Conservation (phyloP, 2,113 vertebrate genomes). For the Malaclemys terrapin region DNA sequence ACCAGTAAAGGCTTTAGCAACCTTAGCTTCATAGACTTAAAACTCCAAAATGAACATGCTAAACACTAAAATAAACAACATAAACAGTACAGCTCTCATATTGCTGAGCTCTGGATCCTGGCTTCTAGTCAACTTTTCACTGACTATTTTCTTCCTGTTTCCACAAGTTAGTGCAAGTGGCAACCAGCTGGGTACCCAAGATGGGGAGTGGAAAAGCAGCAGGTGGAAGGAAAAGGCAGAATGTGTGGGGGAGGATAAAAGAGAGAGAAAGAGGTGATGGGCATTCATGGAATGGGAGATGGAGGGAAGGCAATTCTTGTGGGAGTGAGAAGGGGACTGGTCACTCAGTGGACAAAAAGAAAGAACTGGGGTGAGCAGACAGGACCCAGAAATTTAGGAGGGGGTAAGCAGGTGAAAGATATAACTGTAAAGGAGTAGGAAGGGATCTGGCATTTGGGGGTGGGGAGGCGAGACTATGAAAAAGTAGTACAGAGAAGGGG, state of each 20-base stretch:
- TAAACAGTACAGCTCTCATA: background rate
- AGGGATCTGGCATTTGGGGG: background rate
- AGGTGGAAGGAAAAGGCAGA: conserved; percentile 31
- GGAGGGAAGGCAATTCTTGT: background rate
- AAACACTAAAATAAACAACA: background rate
- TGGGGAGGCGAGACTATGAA: background rate
- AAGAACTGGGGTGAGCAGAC: background rate
- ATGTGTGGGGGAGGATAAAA: background rate
- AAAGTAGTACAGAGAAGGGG: conserved; percentile 7
- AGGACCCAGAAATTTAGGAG: fast-evolving
- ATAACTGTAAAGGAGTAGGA: background rate
- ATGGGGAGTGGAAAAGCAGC: conserved; percentile 3
- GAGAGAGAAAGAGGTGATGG: background rate
- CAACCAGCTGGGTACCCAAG: background rate
- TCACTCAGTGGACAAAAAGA: background rate
- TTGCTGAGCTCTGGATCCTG: background rate
- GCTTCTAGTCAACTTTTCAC: conserved; percentile 17
- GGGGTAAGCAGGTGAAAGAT: background rate
- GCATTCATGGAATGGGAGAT: conserved; percentile 17
- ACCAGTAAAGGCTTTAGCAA: too few species aligned
- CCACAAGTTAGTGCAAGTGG: background rate
- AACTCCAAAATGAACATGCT: fast-evolving
- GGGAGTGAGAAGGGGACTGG: background rate
- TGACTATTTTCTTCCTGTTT: fast-evolving
- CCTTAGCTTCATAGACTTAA: background rate